Base-by-base conservation (phyloP, 1,140 invertebrate species). In the Chrysomallon squamiferum region DNA sequence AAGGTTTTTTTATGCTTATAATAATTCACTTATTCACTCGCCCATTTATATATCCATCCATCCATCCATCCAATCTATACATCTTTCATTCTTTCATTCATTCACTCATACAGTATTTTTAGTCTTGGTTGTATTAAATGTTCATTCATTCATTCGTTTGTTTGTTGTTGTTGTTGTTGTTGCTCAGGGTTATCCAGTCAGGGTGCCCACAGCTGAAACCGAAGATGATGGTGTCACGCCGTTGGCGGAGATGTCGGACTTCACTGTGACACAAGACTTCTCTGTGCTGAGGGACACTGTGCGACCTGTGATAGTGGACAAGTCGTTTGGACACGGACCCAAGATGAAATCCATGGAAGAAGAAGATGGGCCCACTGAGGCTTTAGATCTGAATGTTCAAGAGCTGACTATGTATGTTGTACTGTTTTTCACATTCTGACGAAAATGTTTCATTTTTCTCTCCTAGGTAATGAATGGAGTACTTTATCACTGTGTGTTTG, bases 361-460 rank as follows among this genome's bases (percentile, higher is more conserved):
- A 57, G 58, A 63, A 43, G 61, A 60, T 45, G 59, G 61, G 64
- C 56, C 68, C 50, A 33, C 56, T 45, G 66, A 71, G 68, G 52
- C 69, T 35, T 54, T 71, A 63, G 71, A 79, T 57, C 71, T 79
- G 65, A 85, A 84, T 66, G 76, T 85, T n/a, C 84, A 86, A 74
- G 84, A 84, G 64, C 72, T 95, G 61, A 89, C 91, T 49, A 84
- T 91, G 87, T 88, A 76, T 83, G 71, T 43, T 43, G 5, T 3
- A 20, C 5, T 11, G 18, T 13, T 2, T 32, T 30, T 30, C 20
- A 9, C 11, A 27, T 20, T 32, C 33, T n/a, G 5, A 25, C 7
- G n/a, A n/a, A 6, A 18, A 30, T 62, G 60, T 32, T 13, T 18
- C 13, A n/a, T 6, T 50, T 27, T 50, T 49, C 27, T 15, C 30